A percentile compares a stretch with the other conserved stretches of the same genome.
These are phyloP conservation scores for Stictonetta naevosa DNA, from an alignment of 2,113 vertebrate genomes.

Conservation along the genomic window DNA sequence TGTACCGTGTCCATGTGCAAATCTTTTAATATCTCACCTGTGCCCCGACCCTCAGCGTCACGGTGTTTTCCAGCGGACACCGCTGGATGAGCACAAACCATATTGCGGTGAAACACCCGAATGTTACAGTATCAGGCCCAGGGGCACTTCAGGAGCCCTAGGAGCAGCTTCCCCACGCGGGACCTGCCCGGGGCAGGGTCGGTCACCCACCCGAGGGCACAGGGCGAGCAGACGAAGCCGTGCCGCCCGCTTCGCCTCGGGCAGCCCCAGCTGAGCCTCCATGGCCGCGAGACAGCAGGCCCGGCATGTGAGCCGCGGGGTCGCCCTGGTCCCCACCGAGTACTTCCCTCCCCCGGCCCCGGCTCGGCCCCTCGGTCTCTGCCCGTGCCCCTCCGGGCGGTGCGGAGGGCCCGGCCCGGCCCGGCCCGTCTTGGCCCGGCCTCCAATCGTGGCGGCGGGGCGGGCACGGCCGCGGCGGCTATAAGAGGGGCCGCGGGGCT, in stretches of 20 bases:
- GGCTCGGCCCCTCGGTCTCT: too few species aligned
- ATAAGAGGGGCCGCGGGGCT: too few species aligned
- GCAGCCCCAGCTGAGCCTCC: too few species aligned
- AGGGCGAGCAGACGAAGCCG: background rate
- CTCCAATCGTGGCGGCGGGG: too few species aligned
- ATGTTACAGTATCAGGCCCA: accelerated
- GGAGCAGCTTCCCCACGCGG: background rate
- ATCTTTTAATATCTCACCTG: background rate
- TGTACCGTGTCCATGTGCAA: accelerated
- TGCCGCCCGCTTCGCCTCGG: accelerated
- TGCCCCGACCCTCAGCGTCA: background rate
- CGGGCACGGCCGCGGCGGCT: too few species aligned
- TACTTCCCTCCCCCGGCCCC: too few species aligned
- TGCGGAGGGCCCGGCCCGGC: too few species aligned
- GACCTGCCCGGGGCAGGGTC: accelerated
- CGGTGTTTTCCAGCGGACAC: background rate
- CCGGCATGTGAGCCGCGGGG: accelerated
- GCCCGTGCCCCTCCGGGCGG: too few species aligned
- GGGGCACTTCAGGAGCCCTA: background rate
- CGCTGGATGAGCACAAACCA: background rate
- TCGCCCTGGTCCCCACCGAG: too few species aligned
- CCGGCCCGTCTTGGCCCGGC: too few species aligned
- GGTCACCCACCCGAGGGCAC: background rate
- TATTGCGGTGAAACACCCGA: accelerated
- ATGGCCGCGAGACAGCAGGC: accelerated